Percentiles rank a stretch among this genome's conserved stretches.
These are phyloP conservation scores for Amphipyra tragopoginis DNA, from an alignment of 2,888 invertebrate species.

Conservation along the genomic window DNA sequence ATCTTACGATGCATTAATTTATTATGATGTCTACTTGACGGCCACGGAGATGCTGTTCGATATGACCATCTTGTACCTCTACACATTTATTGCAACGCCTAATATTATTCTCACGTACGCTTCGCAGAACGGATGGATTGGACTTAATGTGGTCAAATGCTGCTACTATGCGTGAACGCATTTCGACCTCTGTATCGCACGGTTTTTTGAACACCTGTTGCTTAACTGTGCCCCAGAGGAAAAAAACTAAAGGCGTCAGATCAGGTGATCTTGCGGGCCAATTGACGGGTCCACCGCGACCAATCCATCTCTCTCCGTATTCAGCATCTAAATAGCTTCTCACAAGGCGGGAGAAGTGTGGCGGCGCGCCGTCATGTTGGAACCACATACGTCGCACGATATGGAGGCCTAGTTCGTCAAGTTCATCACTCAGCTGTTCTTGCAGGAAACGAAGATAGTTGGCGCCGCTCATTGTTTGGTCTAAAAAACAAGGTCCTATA, in stretches of 20 bases:
- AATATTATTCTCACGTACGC: background rate
- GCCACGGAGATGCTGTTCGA: background rate
- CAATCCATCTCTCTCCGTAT: background rate
- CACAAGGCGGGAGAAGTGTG: constrained; percentile 1
- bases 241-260: background rate
- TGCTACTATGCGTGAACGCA: background rate
- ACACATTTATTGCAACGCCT: background rate
- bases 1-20: too few relatives aligned
- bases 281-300: background rate
- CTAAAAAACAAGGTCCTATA: constrained; percentile 4
- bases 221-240: background rate
- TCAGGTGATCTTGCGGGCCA: background rate
- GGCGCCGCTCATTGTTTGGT: background rate
- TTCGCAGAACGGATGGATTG: background rate
- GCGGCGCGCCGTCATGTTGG: background rate
- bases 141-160: background rate
- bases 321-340: background rate
- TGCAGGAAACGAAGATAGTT: background rate
- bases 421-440: background rate
- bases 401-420: background rate
- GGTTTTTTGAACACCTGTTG: too few relatives aligned
- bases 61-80: background rate
- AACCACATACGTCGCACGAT: background rate
- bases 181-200: background rate
- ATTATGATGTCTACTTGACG: background rate